Base-by-base conservation (phyloP, 2,888 invertebrate genomes). In the Hemistola chrysoprasaria region DNA sequence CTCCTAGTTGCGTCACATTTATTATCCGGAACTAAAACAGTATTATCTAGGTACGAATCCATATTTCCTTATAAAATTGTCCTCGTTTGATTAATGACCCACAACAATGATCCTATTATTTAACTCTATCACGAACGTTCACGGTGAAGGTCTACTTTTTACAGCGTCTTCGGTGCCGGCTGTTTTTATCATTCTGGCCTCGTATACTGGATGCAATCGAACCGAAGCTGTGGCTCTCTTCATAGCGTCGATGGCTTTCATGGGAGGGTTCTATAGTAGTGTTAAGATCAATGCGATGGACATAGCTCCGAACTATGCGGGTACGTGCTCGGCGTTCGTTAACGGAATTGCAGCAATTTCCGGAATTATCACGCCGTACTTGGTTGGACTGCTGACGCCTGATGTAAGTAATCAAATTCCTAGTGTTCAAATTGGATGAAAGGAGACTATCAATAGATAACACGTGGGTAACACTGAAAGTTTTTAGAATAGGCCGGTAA, bases 261-360 rank as follows among this genome's bases (percentile, higher is more conserved):
- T 93, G 92, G 93, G 92, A 1, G 91, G 92, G 1, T 93, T 92
- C 71, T 93, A 93, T 62, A 92, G 93, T 56, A 92, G 92, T 42
- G 90, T 93, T 61, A 92, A 92, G 69, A 92, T 92, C 37, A 93
- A 93, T 67, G 90, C 91, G 2, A 83, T 92, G 71, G 93, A 93
- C 59, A 81, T 93, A 11, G 90, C 91, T 0, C 91, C 92, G 0
- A 92, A 92, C 62, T 92, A 90, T 54, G 91, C 92, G 0, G 92
- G 92, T 0, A 91, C 92, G 0, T 79, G 92, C 24, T 92, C 92
- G 62, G 92, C 92, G 0, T 84, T 93, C 21, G 91, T 90, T 1
- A 93, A 92, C 54, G 92, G 92, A 0, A 71, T 91, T 11, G 92
- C 91, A 0, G 91, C 92, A 1, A 67, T 92, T 11, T 90, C 92